These are phyloP conservation scores for Unio pictorum DNA, from an alignment of 2,888 invertebrate species.

Conservation along the genomic window DNA sequence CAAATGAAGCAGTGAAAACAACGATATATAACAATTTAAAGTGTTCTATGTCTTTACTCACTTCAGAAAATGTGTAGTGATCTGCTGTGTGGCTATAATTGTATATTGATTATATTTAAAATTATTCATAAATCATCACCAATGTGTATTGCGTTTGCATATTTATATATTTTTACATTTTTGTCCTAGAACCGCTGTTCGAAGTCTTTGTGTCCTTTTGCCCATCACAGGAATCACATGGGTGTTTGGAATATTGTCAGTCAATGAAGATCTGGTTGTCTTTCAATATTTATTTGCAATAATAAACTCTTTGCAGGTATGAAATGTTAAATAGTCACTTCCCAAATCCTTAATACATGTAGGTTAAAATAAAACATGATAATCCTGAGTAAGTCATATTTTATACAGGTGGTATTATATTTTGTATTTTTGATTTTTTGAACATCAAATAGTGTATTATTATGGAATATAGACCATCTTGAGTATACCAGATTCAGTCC, in stretches of 20 bases:
- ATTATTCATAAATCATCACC: neutral
- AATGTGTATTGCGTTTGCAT: neutral
- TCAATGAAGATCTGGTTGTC: slow-evolving; percentile 38
- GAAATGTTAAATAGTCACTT: neutral
- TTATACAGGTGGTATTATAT: too few species aligned
- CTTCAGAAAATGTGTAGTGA: too few species aligned
- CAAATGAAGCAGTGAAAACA: too few species aligned
- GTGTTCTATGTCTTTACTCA: too few species aligned
- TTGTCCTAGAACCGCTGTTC: slow-evolving; percentile 36
- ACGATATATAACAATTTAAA: too few species aligned
- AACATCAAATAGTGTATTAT: too few species aligned
- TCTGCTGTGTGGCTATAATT: too few species aligned
- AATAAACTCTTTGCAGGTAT: slow-evolving; percentile 55
- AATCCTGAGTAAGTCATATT: too few species aligned
- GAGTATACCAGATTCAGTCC: too few species aligned
- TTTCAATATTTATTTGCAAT: slow-evolving; percentile 54
- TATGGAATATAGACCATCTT: too few species aligned
- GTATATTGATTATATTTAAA: too few species aligned
- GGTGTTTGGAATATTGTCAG: slow-evolving; percentile 52
- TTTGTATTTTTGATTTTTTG: too few species aligned
- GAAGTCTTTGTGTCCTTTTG: slow-evolving; percentile 47
- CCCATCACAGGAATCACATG: slow-evolving; percentile 53
- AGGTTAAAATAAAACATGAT: neutral
- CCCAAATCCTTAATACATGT: neutral
- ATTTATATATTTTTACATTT: neutral